These are phyloP conservation scores for Poecilia picta DNA, from an alignment of 2,797 vertebrate genomes.

Conservation along the genomic window DNA sequence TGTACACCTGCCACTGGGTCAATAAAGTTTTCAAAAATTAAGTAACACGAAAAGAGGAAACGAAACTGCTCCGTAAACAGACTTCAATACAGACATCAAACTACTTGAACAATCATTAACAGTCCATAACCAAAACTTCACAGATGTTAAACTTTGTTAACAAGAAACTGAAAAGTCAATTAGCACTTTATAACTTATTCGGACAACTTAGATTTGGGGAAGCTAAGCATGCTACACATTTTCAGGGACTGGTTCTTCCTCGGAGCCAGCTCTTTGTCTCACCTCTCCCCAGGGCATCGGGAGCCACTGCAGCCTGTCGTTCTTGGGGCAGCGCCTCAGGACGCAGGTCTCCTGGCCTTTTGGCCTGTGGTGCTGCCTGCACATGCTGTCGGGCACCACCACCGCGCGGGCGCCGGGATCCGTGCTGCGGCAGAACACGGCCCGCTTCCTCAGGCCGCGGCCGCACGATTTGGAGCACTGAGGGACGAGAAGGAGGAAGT, in stretches of 20 bases:
- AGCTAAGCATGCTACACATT: background rate
- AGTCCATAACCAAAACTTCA: background rate
- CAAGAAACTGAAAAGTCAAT: too few relatives aligned
- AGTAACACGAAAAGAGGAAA: background rate
- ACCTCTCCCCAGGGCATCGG: conserved; percentile 93
- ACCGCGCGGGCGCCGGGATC: conserved; percentile 73
- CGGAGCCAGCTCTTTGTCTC: background rate
- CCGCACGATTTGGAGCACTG: conserved; percentile 98
- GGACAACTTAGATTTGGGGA: background rate
- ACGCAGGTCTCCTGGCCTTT: conserved; percentile 90
- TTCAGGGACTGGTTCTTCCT: background rate
- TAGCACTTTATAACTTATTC: background rate
- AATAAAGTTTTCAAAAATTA: background rate
- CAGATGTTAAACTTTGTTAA: too few relatives aligned
- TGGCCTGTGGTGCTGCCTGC: conserved; percentile 81
- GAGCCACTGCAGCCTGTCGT: conserved; percentile 91
- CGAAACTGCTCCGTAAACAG: background rate
- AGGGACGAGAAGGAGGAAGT: background rate
- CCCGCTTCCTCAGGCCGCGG: conserved; percentile 88
- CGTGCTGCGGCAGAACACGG: conserved; percentile 86
- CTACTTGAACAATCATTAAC: background rate
- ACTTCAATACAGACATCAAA: background rate
- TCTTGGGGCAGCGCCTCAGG: conserved; percentile 91
- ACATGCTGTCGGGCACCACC: conserved; percentile 86
- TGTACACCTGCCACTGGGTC: background rate